Evolutionary conservation across 2,113 vertebrate species (phyloP).

Genomic region (Stictonetta naevosa): DNA sequence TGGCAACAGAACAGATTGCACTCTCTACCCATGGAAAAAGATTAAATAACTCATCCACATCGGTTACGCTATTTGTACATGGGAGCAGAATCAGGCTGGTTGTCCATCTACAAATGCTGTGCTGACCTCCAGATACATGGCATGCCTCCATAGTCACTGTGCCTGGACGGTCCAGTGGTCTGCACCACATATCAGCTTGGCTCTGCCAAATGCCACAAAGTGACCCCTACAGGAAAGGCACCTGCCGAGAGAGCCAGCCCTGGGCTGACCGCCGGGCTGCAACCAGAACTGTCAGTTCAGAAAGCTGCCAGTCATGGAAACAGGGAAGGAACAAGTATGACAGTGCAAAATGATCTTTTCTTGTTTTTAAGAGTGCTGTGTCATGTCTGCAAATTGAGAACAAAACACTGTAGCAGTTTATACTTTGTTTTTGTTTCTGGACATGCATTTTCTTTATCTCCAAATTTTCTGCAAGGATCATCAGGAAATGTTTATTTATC

Average conservation of each 20-base stretch:
- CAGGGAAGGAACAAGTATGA: neutral
- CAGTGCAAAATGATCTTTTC: neutral
- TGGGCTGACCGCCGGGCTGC: neutral
- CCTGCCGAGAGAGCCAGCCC: rapidly evolving
- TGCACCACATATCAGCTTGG: rapidly evolving
- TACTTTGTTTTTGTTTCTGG: neutral
- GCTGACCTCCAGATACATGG: neutral
- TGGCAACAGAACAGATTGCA: neutral
- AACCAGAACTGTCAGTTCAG: neutral
- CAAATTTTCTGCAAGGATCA: neutral
- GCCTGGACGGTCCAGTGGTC: neutral
- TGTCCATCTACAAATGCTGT: neutral
- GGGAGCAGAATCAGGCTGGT: neutral
- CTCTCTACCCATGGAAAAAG: neutral
- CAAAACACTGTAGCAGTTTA: neutral
- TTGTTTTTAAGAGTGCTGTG: neutral
- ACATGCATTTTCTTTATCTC: neutral
- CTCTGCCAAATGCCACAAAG: neutral
- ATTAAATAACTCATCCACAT: neutral
- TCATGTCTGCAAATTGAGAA: neutral
- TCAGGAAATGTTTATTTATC: neutral
- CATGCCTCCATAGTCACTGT: neutral
- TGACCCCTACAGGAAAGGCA: rapidly evolving
- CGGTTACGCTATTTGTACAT: neutral
- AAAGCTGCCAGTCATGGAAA: neutral